Percentiles rank a stretch among this genome's conserved stretches.
phyloP scores from a whole-genome alignment of 2,888 invertebrate species.

The Ferdinandea cuprea region DNA sequence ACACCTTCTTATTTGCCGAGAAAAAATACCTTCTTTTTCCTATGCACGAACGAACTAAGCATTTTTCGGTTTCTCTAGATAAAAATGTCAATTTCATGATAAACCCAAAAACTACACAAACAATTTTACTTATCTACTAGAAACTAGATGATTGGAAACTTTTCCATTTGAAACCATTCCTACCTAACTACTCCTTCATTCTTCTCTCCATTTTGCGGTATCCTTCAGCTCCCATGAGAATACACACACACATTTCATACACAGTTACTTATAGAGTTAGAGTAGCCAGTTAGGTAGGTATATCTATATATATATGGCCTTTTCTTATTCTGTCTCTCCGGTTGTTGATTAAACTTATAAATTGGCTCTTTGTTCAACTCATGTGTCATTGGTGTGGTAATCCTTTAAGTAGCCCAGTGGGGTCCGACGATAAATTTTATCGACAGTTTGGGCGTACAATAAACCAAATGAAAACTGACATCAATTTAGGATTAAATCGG shows the following conservation, averaged over 20 bases:
- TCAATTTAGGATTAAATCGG: slow-evolving; percentile 66
- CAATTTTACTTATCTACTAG: not conserved
- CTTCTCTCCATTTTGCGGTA: not conserved
- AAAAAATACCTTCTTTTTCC: too few relatives aligned
- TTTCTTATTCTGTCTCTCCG: slow-evolving; percentile 3
- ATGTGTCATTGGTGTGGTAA: slow-evolving; percentile 51
- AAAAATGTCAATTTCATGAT: too few relatives aligned
- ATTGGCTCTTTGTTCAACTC: slow-evolving; percentile 60
- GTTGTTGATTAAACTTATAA: slow-evolving; percentile 50
- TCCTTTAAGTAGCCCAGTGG: slow-evolving; percentile 68
- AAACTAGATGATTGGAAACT: too few relatives aligned
- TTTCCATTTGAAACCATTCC: not conserved
- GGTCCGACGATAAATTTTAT: slow-evolving; percentile 55
- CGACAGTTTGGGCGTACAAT: slow-evolving; percentile 43
- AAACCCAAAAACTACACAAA: not conserved
- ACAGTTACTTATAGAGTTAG: not conserved
- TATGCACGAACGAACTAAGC: too few relatives aligned
- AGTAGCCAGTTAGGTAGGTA: too few relatives aligned
- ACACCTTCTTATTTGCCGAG: too few relatives aligned
- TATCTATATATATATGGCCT: too few relatives aligned
- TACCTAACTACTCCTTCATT: too few relatives aligned
- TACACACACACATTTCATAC: not conserved
- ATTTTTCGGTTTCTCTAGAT: too few relatives aligned
- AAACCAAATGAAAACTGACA: slow-evolving; percentile 55
- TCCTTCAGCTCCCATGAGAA: slow-evolving; percentile 1